Evolutionary conservation across 2,888 invertebrate genomes (phyloP).

Genomic region (Litoditis marina): DNA sequence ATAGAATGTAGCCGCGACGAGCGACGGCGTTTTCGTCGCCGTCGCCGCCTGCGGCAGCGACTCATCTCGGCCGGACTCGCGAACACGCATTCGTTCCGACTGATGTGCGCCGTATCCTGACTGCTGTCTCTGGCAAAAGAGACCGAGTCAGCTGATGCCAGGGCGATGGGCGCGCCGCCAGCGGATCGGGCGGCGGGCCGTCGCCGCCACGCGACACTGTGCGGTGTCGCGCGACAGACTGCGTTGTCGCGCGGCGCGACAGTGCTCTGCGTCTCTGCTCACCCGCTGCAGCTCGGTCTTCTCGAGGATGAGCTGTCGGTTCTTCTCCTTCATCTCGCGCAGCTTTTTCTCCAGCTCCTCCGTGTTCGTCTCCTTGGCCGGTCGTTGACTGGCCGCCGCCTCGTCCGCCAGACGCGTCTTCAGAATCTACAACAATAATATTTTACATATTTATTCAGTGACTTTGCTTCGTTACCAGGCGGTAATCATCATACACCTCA

Average conservation of each 20-base stretch:
- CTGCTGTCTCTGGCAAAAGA: not conserved
- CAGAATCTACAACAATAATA: conserved; percentile 40
- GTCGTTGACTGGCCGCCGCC: conserved; percentile 27
- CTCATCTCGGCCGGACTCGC: not conserved
- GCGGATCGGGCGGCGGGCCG: conserved; percentile 12
- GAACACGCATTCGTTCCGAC: conserved; percentile 2
- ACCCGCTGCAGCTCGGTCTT: conserved; percentile 63
- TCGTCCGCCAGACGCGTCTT: conserved; percentile 52
- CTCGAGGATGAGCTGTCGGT: conserved; percentile 58
- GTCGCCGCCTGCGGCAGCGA: not conserved
- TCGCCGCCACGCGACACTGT: too few species aligned
- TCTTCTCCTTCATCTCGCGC: conserved; percentile 61
- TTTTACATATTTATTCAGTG: too few species aligned
- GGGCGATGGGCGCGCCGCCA: not conserved
- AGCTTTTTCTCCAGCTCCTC: conserved; percentile 63
- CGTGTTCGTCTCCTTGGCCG: conserved; percentile 39
- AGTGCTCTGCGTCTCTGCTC: too few species aligned
- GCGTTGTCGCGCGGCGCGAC: too few species aligned
- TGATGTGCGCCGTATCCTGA: not conserved
- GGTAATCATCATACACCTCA: too few species aligned
- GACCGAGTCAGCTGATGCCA: not conserved
- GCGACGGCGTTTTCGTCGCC: not conserved
- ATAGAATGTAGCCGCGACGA: not conserved
- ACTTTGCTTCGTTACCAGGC: too few species aligned
- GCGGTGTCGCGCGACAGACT: too few species aligned